Percentiles rank a stretch among this genome's conserved stretches.
Evolutionary conservation across 2,888 invertebrate genomes (phyloP).

Genomic region (Trissolcus japonicus): DNA sequence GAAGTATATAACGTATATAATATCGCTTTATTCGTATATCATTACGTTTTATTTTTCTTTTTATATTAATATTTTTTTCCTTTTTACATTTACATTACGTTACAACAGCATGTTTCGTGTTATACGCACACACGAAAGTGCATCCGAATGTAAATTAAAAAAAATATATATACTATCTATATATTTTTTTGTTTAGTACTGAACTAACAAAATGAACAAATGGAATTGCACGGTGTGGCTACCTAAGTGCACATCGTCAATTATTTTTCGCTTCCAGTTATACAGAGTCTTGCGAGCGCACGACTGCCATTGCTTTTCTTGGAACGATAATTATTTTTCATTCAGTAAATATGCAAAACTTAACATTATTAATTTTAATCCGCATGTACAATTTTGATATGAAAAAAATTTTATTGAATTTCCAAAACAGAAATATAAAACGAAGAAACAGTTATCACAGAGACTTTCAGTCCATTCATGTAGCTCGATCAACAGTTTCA

Average conservation of each 20-base stretch:
- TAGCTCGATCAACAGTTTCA: slow-evolving; percentile 4
- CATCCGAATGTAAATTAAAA: slow-evolving; percentile 48
- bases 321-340: slow-evolving; percentile 9
- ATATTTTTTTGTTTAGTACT: slow-evolving; percentile 34
- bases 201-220: slow-evolving; percentile 34
- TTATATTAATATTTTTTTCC: slow-evolving; percentile 65
- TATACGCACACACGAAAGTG: background rate
- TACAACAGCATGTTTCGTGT: slow-evolving; percentile 22
- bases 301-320: slow-evolving; percentile 51
- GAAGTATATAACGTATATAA: slow-evolving; percentile 61
- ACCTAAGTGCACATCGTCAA: slow-evolving; percentile 40
- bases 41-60: slow-evolving; percentile 40
- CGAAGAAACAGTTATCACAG: slow-evolving; percentile 42
- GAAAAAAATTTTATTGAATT: background rate
- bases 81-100: slow-evolving; percentile 49
- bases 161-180: slow-evolving; percentile 43
- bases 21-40: slow-evolving; percentile 59
- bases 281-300: slow-evolving; percentile 59
- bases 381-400: background rate
- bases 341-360: slow-evolving; percentile 35
- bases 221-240: slow-evolving; percentile 59
- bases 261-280: slow-evolving; percentile 47
- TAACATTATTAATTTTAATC: slow-evolving; percentile 24
- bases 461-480: slow-evolving; percentile 39
- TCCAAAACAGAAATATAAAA: background rate